Evolutionary conservation across 2,113 vertebrate species (phyloP).

Genomic region (Chaetodon auriga): DNA sequence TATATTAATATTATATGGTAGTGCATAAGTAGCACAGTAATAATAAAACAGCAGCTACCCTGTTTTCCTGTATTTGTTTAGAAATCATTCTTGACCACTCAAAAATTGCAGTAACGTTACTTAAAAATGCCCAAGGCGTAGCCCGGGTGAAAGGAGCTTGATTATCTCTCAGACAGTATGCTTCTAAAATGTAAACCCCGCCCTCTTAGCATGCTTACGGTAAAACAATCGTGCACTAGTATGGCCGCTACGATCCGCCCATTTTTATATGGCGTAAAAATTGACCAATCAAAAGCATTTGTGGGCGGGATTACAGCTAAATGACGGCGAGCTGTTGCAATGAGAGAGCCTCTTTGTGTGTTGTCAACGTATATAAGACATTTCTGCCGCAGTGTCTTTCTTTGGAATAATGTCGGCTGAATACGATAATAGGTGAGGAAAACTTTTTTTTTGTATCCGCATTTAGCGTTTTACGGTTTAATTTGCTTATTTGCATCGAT

Average conservation of each 20-base stretch:
- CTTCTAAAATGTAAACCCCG: background rate
- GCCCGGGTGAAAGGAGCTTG: background rate
- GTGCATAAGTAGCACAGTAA: too few species aligned
- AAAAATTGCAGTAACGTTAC: too few species aligned
- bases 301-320: conserved; percentile 62
- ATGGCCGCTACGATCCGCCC: background rate
- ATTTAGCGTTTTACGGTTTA: background rate
- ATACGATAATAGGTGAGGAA: conserved; percentile 85
- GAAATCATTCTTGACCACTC: too few species aligned
- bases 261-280: background rate
- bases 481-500: accelerated
- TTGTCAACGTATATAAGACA: conserved; percentile 80
- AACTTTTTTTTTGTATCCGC: accelerated
- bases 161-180: too few species aligned
- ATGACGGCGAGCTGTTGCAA: conserved; percentile 76
- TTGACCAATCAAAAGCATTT: conserved; percentile 55
- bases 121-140: background rate
- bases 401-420: conserved; percentile 88
- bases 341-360: conserved; percentile 49
- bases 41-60: too few species aligned
- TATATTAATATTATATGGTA: too few species aligned
- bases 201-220: background rate
- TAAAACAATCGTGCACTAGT: background rate
- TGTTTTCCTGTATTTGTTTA: too few species aligned
- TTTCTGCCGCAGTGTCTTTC: conserved; percentile 80